Evolutionary conservation across 2,797 vertebrate genomes (phyloP).

Genomic region (Myoxocephalus aenaeus): DNA sequence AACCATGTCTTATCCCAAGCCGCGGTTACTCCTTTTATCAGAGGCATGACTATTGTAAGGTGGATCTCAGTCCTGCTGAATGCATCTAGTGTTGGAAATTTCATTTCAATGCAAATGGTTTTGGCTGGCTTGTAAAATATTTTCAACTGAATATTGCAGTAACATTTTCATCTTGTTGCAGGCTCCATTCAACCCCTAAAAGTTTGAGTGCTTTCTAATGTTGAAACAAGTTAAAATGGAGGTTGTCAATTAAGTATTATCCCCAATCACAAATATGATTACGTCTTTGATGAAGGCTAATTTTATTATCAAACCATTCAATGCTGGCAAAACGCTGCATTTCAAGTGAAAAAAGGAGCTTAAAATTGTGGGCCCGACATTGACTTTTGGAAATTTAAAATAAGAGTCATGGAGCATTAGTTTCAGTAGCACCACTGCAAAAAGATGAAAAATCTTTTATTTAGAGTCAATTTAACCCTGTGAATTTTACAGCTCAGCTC

Average conservation of each 20-base stretch:
- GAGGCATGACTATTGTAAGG: neutral
- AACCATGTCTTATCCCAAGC: neutral
- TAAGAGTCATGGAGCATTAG: neutral
- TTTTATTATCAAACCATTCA: neutral
- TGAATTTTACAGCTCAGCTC: slow-evolving; percentile 30
- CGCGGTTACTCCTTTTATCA: neutral
- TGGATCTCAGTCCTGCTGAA: neutral
- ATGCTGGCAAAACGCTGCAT: neutral
- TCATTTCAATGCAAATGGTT: neutral
- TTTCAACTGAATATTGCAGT: neutral
- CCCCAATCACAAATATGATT: neutral
- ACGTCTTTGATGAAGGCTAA: neutral
- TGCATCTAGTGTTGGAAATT: neutral
- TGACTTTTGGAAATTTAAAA: neutral
- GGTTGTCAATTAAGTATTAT: too few species aligned
- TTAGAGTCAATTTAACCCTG: neutral
- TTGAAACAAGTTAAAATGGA: neutral
- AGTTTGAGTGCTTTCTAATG: too few species aligned
- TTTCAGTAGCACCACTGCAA: slow-evolving; percentile 12
- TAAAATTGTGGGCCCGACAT: neutral
- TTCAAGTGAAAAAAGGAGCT: neutral
- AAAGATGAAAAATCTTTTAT: slow-evolving; percentile 40
- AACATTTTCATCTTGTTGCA: neutral
- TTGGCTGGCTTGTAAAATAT: neutral
- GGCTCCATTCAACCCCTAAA: neutral